Base-by-base conservation (phyloP, 2,888 invertebrate genomes). In the Rhamnusium bicolor region DNA sequence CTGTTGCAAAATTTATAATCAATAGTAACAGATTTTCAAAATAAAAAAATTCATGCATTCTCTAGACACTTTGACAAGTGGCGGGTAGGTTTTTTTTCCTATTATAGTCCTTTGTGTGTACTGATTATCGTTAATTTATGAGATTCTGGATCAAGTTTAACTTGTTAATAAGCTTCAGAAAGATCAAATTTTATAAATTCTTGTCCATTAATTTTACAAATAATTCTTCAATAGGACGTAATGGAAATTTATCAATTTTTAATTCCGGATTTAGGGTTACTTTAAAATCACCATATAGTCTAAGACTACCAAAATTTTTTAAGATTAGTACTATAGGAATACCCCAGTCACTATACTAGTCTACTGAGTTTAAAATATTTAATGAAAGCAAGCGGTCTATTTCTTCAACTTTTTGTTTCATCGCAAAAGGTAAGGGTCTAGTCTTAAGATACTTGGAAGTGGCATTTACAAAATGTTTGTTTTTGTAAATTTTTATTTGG, bases 281-380 rank as follows among this genome's bases (percentile, higher is more conserved):
- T 29, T 76, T 73, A 69, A 69, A 79, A 62, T 77, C 75, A 6
- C 76, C 76, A 49, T 72, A 74, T 49, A 77, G 68, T n/a, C 72
- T 66, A 16, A 24, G 54, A 16, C 3, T 24, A 21, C 53, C 69
- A 46, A 14, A 58, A 21, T 32, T 54, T 71, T 65, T 71, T 5
- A 32, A 19, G 8, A 70, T 63, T 51, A 29, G 66, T 24, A 73
- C 58, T 56, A 75, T 73, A 27, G 75, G 70, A 6, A 70, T 73
- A 2, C 62, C 73, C 68, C 73, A 75, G 16, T 73, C 58, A 27
- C 49, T 56, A 66, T 56, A 73, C 58, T n/a, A n/a, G n/a, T 67
- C 73, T 24, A 70, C 56, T 27, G 73, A 69, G 12, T 19, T 24
- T 12, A 73, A 24, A 4, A 75, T 62, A 18, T 51, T 53, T 16